Conservation (phyloP, 1,140 invertebrate species). For the Scylla paramamosain region DNA sequence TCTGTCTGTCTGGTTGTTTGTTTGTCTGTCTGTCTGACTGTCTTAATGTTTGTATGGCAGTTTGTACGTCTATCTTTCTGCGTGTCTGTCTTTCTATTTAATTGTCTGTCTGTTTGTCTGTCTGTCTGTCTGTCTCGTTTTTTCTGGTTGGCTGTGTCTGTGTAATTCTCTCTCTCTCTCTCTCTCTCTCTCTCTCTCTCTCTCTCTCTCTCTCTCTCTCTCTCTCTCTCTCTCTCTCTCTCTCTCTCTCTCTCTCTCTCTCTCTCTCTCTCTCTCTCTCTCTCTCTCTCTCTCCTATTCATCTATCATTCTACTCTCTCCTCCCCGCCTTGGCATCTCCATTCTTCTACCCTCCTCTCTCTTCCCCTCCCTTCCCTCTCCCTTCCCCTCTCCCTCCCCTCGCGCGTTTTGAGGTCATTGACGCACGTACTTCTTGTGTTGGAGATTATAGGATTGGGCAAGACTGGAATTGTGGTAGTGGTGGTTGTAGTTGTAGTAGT, state of each 20-base stretch:
- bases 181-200: neutral
- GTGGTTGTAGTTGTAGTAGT: too few relatives aligned
- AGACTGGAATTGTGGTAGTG: too few relatives aligned
- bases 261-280: neutral
- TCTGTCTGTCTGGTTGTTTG: neutral
- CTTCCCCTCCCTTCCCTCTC: neutral
- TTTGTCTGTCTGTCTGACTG: too few relatives aligned
- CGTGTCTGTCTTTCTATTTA: neutral
- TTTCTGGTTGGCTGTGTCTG: neutral
- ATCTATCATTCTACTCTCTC: neutral
- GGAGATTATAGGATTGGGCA: too few relatives aligned
- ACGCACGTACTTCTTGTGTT: neutral
- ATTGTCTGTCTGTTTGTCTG: neutral
- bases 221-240: conserved; percentile 44
- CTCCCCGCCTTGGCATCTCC: neutral
- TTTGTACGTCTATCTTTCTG: too few relatives aligned
- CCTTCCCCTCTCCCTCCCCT: neutral
- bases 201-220: conserved; percentile 5
- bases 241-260: conserved; percentile 49
- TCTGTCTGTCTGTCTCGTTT: neutral
- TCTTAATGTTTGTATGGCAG: too few relatives aligned
- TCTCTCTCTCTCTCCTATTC: neutral
- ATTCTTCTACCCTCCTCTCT: neutral
- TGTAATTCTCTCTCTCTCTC: neutral
- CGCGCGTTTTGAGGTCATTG: neutral